Base-by-base conservation (phyloP, 2,113 vertebrate species). In the Chloropsis hardwickii region DNA sequence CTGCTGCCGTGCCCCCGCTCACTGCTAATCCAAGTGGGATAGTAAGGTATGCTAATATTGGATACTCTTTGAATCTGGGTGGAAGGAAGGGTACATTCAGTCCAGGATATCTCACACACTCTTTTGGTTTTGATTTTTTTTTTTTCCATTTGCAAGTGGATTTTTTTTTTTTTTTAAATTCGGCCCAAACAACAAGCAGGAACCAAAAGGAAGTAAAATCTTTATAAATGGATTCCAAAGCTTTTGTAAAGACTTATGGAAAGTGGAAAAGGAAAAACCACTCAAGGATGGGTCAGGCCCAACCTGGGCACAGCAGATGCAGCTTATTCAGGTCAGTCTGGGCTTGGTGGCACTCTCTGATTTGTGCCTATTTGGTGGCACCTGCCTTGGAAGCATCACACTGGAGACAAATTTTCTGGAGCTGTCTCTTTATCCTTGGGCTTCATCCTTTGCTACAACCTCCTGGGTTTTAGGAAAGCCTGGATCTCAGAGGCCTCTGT, bases 351-450 rank as follows among this genome's bases (percentile, higher is more conserved):
- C 53, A 16, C 31, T 33, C 15, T 35, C 51, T 65, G 22, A 6
- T 35, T 74, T 56, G 47, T 24, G 48, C 35, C 60, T 7, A 0
- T 45, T 25, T 44, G 45, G 50, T 53, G 62, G 25, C 42, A 61
- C 20, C 18, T 94, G 62, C 37, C 47, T 66, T 54, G 69, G 39
- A 50, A 40, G 29, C 33, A 2, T 42, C 73, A 42, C 12, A 37
- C 22, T 1, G 0, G 14, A 72, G 39, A 44, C 25, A 58, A 64
- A 39, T 0, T 0, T 44, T 29, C 37, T 42, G 61, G 21, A 74
- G n/a, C 11, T 19, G 11, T 14, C 69, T 14, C 69, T 78, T 84
- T 14, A 33, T 48, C 56, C 51, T 57, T 39, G 66, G 24, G 10
- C 23, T 48, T 56, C 31, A 33, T 37, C 33, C 48, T 87, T 70